Conservation (phyloP, 30 jellyfish, hydroid and myxozoan genomes). For the Aurelia sp. region DNA sequence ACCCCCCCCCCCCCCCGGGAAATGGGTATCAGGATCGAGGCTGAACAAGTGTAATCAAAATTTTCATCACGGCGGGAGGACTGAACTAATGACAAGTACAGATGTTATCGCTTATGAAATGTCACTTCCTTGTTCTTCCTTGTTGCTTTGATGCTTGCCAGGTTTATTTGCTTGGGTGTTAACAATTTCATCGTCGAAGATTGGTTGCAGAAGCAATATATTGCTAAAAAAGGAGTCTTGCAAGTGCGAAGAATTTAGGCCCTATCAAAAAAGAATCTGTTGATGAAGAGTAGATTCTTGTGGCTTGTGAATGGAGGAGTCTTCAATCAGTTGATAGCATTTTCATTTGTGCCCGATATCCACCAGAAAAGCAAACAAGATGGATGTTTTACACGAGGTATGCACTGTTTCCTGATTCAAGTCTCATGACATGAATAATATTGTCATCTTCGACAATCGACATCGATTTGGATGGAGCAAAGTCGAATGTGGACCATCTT, state of each 20-base stretch:
- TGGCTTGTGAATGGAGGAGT: too few relatives aligned
- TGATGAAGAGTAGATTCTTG: too few relatives aligned
- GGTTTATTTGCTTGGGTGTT: conserved; percentile 48
- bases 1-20: too few relatives aligned
- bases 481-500: background rate
- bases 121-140: too few relatives aligned
- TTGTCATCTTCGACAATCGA: background rate
- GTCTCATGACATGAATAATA: background rate
- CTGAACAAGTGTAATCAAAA: too few relatives aligned
- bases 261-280: background rate
- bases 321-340: too few relatives aligned
- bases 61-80: too few relatives aligned
- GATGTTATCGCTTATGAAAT: too few relatives aligned
- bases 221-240: background rate
- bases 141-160: conserved; percentile 23
- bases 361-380: background rate
- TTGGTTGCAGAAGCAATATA: background rate
- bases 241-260: background rate
- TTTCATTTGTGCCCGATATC: too few relatives aligned
- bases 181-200: conserved; percentile 28
- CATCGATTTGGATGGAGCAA: background rate
- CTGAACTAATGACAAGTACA: too few relatives aligned
- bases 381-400: conserved; percentile 66
- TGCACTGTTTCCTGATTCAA: conserved; percentile 8
- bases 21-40: too few relatives aligned